Evolutionary conservation across 2,888 invertebrate species (phyloP).

Genomic region (Aelia acuminata): DNA sequence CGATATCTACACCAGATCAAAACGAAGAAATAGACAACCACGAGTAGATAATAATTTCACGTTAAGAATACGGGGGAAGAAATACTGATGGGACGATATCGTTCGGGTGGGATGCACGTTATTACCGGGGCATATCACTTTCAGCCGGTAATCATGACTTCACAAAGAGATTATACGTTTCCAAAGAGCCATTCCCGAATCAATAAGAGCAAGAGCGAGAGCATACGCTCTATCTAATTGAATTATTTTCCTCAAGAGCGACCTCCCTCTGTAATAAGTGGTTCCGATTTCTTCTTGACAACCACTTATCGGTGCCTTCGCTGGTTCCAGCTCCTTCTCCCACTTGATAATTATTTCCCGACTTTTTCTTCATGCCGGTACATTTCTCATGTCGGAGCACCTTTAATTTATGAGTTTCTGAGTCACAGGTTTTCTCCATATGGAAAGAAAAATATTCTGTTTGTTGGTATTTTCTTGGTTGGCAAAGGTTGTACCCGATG

Average conservation of each 20-base stretch:
- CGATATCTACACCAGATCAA: background rate
- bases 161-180: slow-evolving; percentile 20
- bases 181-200: slow-evolving; percentile 18
- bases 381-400: slow-evolving; percentile 29
- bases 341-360: slow-evolving; percentile 34
- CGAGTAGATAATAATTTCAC: background rate
- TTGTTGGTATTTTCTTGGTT: background rate
- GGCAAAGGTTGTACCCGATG: background rate
- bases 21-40: background rate
- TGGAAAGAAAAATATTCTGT: background rate
- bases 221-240: slow-evolving; percentile 28
- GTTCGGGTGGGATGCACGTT: background rate
- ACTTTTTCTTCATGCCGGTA: background rate
- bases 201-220: slow-evolving; percentile 4
- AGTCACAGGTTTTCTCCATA: background rate
- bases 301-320: slow-evolving; percentile 18
- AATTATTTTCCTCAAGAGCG: slow-evolving; percentile 29
- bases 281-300: slow-evolving; percentile 48
- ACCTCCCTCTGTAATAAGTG: slow-evolving; percentile 43
- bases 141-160: slow-evolving; percentile 29
- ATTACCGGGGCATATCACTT: background rate
- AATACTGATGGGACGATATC: background rate
- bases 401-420: slow-evolving; percentile 34
- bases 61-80: background rate
- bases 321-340: slow-evolving; percentile 4